Conservation (phyloP, 1,140 invertebrate genomes). For the Physella acuta region DNA sequence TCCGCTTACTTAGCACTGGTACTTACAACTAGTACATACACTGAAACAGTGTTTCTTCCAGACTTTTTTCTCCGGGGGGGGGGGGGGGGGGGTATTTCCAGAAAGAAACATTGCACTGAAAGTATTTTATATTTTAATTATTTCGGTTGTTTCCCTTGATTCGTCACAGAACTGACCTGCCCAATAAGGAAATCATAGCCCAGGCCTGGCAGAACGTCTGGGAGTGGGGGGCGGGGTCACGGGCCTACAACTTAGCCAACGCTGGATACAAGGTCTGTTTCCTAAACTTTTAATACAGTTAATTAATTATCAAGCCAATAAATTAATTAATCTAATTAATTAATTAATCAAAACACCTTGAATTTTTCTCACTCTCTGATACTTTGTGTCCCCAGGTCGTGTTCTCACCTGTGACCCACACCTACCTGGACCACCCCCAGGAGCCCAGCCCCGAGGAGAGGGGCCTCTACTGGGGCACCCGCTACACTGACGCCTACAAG, state of each 20-base stretch:
- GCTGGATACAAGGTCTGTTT: constrained; percentile 39
- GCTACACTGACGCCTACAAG: constrained; percentile 41
- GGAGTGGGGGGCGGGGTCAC: constrained; percentile 44
- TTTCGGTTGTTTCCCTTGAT: no score
- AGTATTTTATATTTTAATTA: no score
- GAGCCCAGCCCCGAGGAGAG: constrained; percentile 53
- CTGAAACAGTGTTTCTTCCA: no score
- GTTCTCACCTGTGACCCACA: constrained; percentile 47
- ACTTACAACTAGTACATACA: no score
- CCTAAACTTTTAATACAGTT: not conserved
- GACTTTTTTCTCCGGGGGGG: no score
- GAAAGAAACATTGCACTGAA: no score
- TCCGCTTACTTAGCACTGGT: no score
- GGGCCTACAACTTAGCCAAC: constrained; percentile 42
- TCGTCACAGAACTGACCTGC: constrained; percentile 13
- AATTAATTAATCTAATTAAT: no score
- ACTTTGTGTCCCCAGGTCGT: constrained; percentile 46
- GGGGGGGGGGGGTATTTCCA: no score
- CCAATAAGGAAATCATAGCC: constrained; percentile 34
- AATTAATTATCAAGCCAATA: no score
- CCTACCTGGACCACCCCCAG: constrained; percentile 55
- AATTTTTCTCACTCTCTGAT: no score
- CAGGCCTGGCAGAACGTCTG: constrained; percentile 54
- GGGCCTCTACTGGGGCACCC: constrained; percentile 52
- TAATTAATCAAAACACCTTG: no score